Percentiles rank a stretch among this genome's conserved stretches.
phyloP scores from a whole-genome alignment of 2,113 vertebrate genomes.

The Trochalopteron elliotii region DNA sequence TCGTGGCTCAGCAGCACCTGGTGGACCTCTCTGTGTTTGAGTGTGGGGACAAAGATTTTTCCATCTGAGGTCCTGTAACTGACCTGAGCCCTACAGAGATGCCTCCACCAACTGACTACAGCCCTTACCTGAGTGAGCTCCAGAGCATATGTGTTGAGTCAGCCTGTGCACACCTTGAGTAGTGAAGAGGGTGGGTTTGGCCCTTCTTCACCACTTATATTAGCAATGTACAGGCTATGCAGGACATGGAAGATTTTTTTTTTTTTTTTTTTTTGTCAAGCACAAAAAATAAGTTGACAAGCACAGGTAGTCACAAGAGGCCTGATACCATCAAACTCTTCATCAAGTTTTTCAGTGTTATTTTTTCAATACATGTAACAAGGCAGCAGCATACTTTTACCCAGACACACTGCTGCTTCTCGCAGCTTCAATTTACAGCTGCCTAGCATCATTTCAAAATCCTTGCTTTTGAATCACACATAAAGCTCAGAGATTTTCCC shows the following conservation, averaged over 20 bases:
- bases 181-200: fast-evolving
- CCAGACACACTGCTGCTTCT: neutral
- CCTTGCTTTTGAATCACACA: neutral
- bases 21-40: neutral
- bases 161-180: fast-evolving
- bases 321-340: neutral
- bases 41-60: neutral
- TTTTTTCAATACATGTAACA: neutral
- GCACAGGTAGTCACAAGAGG: neutral
- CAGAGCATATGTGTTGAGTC: fast-evolving
- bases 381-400: neutral
- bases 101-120: no score
- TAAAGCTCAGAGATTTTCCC: neutral
- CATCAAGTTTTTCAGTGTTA: neutral
- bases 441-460: neutral
- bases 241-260: no score
- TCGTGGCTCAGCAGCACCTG: fast-evolving
- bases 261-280: neutral
- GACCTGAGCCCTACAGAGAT: neutral
- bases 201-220: neutral
- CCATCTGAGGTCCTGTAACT: neutral
- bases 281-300: neutral
- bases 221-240: neutral
- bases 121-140: neutral
- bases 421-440: neutral